Conservation (phyloP, 2,797 vertebrate genomes). For the Characodon lateralis region DNA sequence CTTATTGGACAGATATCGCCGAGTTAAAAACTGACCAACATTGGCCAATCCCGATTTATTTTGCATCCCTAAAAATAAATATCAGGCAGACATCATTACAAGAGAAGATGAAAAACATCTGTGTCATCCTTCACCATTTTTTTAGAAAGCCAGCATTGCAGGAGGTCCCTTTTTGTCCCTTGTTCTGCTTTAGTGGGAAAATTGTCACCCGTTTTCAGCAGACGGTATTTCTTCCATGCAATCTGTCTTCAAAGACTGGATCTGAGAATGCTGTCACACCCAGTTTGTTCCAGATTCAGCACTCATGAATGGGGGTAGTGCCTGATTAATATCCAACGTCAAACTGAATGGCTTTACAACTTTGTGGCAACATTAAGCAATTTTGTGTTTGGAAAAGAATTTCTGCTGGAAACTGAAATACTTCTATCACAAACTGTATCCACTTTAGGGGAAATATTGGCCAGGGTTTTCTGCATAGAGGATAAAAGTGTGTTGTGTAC, state of each 20-base stretch:
- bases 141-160: background rate
- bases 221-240: background rate
- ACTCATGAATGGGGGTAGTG: background rate
- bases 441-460: background rate
- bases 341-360: background rate
- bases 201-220: background rate
- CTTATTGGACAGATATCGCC: too few relatives aligned
- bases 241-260: background rate
- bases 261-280: too few relatives aligned
- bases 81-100: background rate
- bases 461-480: background rate
- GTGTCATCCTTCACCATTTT: background rate
- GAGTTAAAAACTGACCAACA: too few relatives aligned
- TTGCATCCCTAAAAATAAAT: too few relatives aligned
- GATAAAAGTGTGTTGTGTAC: too few relatives aligned
- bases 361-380: background rate
- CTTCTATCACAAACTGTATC: background rate
- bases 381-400: background rate
- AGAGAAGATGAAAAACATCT: background rate
- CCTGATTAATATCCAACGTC: background rate
- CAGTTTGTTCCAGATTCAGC: background rate
- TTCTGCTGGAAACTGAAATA: background rate
- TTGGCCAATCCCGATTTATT: too few relatives aligned
- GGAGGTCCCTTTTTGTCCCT: background rate
- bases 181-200: background rate